A percentile compares a stretch with the other conserved stretches of the same genome.
These are phyloP conservation scores for Loris lydekkerianus DNA, from an alignment of 2,797 vertebrate species.

Conservation along the genomic window DNA sequence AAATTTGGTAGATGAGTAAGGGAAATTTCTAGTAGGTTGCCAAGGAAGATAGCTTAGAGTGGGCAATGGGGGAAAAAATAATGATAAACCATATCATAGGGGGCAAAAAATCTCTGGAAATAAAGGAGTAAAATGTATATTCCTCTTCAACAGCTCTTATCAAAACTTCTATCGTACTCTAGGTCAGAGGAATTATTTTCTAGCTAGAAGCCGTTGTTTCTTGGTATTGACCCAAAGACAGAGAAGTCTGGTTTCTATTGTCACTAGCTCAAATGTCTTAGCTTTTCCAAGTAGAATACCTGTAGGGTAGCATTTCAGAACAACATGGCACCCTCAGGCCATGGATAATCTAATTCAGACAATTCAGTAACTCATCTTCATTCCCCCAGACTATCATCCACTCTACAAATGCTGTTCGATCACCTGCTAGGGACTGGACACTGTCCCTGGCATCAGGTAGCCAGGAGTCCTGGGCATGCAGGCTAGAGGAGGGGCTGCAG, in stretches of 20 bases:
- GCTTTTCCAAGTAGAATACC: not conserved
- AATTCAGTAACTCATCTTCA: not conserved
- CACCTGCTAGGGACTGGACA: not conserved
- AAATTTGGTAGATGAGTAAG: slow-evolving; percentile 1
- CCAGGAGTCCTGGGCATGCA: not conserved
- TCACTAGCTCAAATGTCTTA: not conserved
- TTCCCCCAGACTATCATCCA: not conserved
- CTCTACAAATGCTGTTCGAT: not conserved
- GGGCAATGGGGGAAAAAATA: not conserved
- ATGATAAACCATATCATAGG: not conserved
- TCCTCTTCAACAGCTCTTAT: not conserved
- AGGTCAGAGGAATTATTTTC: not conserved
- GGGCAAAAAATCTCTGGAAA: not conserved
- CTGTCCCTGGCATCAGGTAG: not conserved
- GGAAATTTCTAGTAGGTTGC: not conserved
- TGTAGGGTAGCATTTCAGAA: not conserved
- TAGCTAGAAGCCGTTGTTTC: not conserved
- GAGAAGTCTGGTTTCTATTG: not conserved
- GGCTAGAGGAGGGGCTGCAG: not conserved
- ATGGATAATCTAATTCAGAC: not conserved
- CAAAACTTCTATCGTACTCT: not conserved
- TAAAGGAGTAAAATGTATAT: not conserved
- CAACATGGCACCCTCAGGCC: not conserved
- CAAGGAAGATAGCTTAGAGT: not conserved
- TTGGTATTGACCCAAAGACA: not conserved